Evolutionary conservation across 1,140 invertebrate genomes (phyloP), one percentile per base, ranked within the genome.

Genomic region (Whitmania pigra): DNA sequence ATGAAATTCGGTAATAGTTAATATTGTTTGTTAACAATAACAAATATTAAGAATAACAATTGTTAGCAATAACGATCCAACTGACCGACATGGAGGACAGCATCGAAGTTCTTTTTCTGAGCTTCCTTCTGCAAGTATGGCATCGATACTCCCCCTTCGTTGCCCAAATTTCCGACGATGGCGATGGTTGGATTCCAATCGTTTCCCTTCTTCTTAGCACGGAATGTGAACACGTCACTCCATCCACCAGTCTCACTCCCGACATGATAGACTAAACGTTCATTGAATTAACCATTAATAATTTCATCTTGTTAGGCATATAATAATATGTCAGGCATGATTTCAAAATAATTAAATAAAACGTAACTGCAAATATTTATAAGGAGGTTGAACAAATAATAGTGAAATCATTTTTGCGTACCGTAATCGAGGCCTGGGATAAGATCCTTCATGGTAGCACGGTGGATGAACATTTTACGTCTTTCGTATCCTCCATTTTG

Each of bases 131-230:
- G 90, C 49, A 97, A 80, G 66, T 88, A 84, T 0, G 87, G 85
- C 55, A 94, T 83, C n/a, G 91, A 91, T 55, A 81, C 79, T 27
- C 91, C 90, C 84, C 94, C 94, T 76, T 87, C 87, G 82, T 89
- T 92, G 1, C 91, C 91, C 87, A 93, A 88, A 80, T 93, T 91
- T 0, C 91, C 92, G 78, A 88, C 93, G 74, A 94, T 87, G 29
- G 89, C 90, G 49, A 93, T 81, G 7, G 85, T 81, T 0, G 91
- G 89, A 57, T 86, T 83, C 90, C 91, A 93, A 25, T 85, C 76
- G 67, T 86, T 79, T 11, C 85, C 85, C 0, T 86, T 87, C 20
- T 85, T 82, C 53, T 80, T 76, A 0, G 90, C 90, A 72, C 83
- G 86, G 80, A 94, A 91, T 76, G 82, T 87, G 81, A 89, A 94